phyloP scores from a whole-genome alignment of 1,140 invertebrate genomes.

The Eupristina koningsbergeri region DNA sequence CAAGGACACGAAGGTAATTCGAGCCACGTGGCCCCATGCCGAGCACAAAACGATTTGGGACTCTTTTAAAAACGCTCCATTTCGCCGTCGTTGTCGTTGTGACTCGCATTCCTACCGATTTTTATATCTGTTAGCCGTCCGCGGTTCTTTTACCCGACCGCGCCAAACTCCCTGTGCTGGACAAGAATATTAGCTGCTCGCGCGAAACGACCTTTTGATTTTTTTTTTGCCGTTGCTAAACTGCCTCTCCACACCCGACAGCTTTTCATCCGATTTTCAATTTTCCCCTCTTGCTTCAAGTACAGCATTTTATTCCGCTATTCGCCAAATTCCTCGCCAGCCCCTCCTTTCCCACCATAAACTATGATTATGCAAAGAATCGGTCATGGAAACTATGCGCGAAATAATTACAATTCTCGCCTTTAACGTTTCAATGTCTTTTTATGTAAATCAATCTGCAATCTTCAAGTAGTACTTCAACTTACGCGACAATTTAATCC shows the following conservation, averaged over 20 bases:
- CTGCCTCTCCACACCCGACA: neutral
- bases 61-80: conserved; percentile 66
- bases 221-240: too few species aligned
- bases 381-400: neutral
- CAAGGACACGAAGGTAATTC: conserved; percentile 70
- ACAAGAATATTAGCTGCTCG: neutral
- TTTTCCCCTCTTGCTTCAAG: too few species aligned
- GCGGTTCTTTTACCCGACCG: too few species aligned
- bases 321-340: too few species aligned
- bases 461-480: neutral
- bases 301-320: too few species aligned
- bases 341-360: too few species aligned
- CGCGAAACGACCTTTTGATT: neutral
- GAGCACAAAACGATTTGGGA: conserved; percentile 63
- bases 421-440: neutral
- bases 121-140: neutral
- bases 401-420: neutral
- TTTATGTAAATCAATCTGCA: neutral
- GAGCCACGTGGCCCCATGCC: conserved; percentile 64
- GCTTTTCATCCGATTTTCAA: neutral
- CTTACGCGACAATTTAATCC: neutral
- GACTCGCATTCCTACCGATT: conserved; percentile 6
- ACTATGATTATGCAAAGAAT: too few species aligned
- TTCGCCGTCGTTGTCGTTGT: conserved; percentile 24
- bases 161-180: neutral